Conservation (phyloP, 30 jellyfish, hydroid and myxozoan species). For the Hydractinia symbiolongicarpus region DNA sequence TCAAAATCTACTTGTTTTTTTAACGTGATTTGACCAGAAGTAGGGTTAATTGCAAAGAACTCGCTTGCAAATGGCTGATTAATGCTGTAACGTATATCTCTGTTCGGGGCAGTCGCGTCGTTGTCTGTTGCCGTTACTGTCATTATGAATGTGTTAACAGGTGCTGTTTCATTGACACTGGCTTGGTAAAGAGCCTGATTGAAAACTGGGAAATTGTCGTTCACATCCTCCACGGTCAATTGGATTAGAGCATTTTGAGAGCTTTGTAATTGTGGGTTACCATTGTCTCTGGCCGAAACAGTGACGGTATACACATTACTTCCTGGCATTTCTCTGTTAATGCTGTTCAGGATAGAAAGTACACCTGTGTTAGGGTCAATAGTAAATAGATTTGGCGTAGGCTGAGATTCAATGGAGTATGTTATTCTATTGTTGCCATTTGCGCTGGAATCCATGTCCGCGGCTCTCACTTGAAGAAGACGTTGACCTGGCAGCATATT, state of each 20-base stretch:
- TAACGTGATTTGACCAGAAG: slow-evolving; percentile 51
- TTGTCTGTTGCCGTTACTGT: slow-evolving; percentile 61
- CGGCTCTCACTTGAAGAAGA: slow-evolving; percentile 35
- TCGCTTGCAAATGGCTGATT: slow-evolving; percentile 47
- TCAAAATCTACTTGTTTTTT: slow-evolving; percentile 58
- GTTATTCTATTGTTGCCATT: slow-evolving; percentile 24
- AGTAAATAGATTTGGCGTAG: slow-evolving; percentile 18
- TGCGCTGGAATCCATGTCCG: slow-evolving; percentile 44
- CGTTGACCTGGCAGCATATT: slow-evolving; percentile 24
- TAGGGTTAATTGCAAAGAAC: slow-evolving; percentile 44
- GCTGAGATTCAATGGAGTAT: neutral
- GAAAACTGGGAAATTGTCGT: slow-evolving; percentile 78
- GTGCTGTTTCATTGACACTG: slow-evolving; percentile 42
- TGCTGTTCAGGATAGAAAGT: neutral
- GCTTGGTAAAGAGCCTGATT: slow-evolving; percentile 47
- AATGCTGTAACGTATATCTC: slow-evolving; percentile 40
- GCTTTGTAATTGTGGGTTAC: neutral
- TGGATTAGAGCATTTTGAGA: slow-evolving; percentile 34
- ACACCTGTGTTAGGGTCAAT: slow-evolving; percentile 33
- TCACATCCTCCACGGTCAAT: slow-evolving; percentile 52
- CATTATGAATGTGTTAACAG: slow-evolving; percentile 34
- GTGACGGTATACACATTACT: neutral
- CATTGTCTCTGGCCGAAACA: slow-evolving; percentile 39
- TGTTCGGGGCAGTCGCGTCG: slow-evolving; percentile 60
- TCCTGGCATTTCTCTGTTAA: neutral